A percentile compares a stretch with the other conserved stretches of the same genome.
phyloP scores from a whole-genome alignment of 2,888 invertebrate genomes.

The Diaperis boleti region DNA sequence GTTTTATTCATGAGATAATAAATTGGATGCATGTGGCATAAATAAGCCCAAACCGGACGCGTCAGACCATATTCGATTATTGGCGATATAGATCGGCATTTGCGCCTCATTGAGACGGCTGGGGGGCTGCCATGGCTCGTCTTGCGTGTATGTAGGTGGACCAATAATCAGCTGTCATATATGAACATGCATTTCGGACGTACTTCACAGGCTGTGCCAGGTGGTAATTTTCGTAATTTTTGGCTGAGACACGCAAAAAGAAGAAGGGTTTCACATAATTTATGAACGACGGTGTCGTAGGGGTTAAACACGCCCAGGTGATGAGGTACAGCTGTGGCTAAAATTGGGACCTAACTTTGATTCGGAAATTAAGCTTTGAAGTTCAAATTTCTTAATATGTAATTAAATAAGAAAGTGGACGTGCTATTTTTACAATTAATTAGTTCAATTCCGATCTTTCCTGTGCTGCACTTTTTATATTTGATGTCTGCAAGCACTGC shows the following conservation, averaged over 20 bases:
- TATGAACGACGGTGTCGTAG: conserved; percentile 10
- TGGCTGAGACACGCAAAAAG: conserved; percentile 24
- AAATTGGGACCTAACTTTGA: no score
- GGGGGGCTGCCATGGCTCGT: no score
- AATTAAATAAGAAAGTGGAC: no score
- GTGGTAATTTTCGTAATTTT: conserved; percentile 39
- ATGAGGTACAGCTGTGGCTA: conserved; percentile 1
- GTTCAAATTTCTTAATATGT: no score
- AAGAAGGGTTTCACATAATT: conserved; percentile 18
- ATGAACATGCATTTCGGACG: conserved; percentile 28
- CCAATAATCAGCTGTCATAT: conserved; percentile 43
- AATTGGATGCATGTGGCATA: conserved; percentile 14
- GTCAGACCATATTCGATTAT: conserved; percentile 18
- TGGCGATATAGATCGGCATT: conserved; percentile 27
- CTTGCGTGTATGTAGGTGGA: conserved; percentile 31
- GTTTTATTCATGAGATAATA: conserved; percentile 30
- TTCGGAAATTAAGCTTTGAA: no score
- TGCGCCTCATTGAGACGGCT: conserved; percentile 23
- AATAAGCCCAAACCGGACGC: conserved; percentile 12
- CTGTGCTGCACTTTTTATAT: background rate
- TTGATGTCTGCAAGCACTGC: background rate
- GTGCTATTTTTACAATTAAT: background rate
- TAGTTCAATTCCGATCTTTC: background rate
- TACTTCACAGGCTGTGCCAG: conserved; percentile 36
- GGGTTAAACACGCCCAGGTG: conserved; percentile 21